Base-by-base conservation (phyloP, 2,113 vertebrate species). In the Notothenia coriiceps region DNA sequence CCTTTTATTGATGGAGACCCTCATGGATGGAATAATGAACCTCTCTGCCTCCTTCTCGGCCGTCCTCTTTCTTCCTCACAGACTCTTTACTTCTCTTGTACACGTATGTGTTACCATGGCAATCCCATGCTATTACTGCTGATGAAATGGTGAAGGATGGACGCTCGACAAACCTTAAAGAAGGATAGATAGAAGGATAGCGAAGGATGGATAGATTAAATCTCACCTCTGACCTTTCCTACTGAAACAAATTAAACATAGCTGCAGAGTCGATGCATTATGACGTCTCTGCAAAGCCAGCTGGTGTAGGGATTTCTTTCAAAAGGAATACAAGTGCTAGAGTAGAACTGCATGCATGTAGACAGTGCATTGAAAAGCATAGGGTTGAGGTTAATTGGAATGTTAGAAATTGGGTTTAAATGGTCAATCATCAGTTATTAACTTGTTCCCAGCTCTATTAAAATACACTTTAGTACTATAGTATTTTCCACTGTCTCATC, bases 21-120 rank as follows among this genome's bases (percentile, higher is more conserved):
- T 88, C 66, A 51, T 88, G 71, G 81, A 54, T 86, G 77, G 84
- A 83, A 82, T 80, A 77, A 85, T 59, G 47, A 83, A 56, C 18
- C 69, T 80, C 56, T 78, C 71, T 80, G 68, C 35, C 35, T 40
- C 35, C 35, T 40, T 40, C 35, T 7, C 35, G 52, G 54, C 44
- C 17, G 13, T 25, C 54, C 54, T 61, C 13, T 60, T 55, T 40
- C 57, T 49, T 52, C 18, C 84, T 67, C 64, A 29, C 65, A 56
- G 22, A 62, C 60, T 54, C 49, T 78, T 75, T 74, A 51, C 59
- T 72, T 74, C 46, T 83, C 75, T 44, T 46, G n/a, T 60, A 33
- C 71, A 73, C 80, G 68, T 68, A 81, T 81, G 79, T 17, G 92
- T 94, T 87, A 61, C 92, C 89, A 94, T 92, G 91, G 87, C 68